Evolutionary conservation across 2,888 invertebrate genomes (phyloP).

Genomic region (Eilema depressum): DNA sequence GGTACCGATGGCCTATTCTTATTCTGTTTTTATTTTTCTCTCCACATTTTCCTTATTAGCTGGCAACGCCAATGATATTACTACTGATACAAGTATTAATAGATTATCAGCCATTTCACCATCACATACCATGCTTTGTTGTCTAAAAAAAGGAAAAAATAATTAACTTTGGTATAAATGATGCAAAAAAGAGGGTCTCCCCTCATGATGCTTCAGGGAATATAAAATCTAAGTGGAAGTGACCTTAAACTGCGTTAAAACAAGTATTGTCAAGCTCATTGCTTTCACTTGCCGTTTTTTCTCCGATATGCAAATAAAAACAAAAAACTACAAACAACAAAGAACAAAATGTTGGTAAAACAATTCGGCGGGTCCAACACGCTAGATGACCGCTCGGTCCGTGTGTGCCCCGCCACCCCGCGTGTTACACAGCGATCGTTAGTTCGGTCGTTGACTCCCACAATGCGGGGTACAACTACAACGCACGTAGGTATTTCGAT

Average conservation of each 20-base stretch:
- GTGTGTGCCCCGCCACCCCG: slow-evolving; percentile 20
- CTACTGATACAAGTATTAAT: neutral
- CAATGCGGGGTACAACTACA: slow-evolving; percentile 52
- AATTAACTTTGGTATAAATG: neutral
- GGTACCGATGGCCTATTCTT: neutral
- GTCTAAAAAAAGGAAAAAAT: neutral
- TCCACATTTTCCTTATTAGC: neutral
- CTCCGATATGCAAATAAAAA: neutral
- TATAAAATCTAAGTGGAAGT: neutral
- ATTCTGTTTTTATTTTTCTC: too few relatives aligned
- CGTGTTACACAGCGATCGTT: slow-evolving; percentile 60
- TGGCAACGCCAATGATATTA: neutral
- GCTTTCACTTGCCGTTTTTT: neutral
- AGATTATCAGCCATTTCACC: neutral
- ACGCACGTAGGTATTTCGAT: slow-evolving; percentile 63
- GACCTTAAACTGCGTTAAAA: too few relatives aligned
- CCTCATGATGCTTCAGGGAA: neutral
- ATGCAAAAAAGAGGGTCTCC: neutral
- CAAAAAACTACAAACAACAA: neutral
- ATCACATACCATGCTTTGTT: neutral
- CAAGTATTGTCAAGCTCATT: neutral
- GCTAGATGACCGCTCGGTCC: slow-evolving; percentile 17
- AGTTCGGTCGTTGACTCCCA: slow-evolving; percentile 68
- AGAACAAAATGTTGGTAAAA: neutral
- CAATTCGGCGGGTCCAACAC: slow-evolving; percentile 15